These are phyloP conservation scores for Euzetes globulus DNA, from an alignment of 2,888 invertebrate species.

Conservation along the genomic window DNA sequence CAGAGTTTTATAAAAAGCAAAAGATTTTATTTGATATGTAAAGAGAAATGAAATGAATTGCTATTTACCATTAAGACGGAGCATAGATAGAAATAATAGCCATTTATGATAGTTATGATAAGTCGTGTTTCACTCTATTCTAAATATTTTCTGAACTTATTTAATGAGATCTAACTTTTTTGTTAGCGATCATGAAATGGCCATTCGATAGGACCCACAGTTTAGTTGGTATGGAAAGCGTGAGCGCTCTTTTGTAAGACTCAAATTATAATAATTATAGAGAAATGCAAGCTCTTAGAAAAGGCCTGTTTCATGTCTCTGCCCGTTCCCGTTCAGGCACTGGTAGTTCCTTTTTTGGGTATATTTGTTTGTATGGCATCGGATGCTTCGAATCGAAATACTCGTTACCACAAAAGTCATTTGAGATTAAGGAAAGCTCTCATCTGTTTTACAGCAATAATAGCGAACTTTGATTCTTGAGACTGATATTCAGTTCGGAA, in stretches of 20 bases:
- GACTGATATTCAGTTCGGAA: conserved; percentile 11
- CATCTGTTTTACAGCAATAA: conserved; percentile 8
- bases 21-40: not conserved
- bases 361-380: not conserved
- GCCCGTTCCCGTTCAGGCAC: not conserved
- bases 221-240: conserved; percentile 13
- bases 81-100: not conserved
- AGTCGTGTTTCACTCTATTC: conserved; percentile 19
- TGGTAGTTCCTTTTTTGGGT: not conserved
- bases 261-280: conserved; percentile 30
- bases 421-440: not conserved
- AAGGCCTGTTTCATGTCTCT: not conserved
- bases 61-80: not conserved
- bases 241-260: conserved; percentile 5
- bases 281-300: not conserved
- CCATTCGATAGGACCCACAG: conserved; percentile 7
- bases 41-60: not conserved
- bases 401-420: not conserved
- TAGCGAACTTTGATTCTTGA: not conserved
- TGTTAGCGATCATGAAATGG: conserved; percentile 14
- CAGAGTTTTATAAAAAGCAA: conserved; percentile 6
- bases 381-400: not conserved
- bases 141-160: conserved; percentile 1
- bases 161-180: conserved; percentile 17
- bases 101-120: not conserved